Evolutionary conservation across 2,888 invertebrate species (phyloP).

Genomic region (Pachydiplax longipennis): DNA sequence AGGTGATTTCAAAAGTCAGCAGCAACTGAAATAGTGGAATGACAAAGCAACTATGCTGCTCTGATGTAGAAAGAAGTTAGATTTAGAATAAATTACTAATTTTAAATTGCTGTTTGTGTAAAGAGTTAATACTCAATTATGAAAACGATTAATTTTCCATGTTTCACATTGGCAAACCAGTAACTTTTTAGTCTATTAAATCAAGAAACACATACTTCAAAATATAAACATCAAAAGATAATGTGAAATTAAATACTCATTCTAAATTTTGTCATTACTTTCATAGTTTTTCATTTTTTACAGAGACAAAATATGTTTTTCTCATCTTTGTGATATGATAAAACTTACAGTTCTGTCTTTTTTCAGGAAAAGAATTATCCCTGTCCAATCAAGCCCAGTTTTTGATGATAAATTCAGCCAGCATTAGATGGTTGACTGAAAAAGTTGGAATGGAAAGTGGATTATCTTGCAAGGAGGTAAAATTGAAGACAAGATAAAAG

Average conservation of each 20-base stretch:
- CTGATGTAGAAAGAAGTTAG: too few relatives aligned
- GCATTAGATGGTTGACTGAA: constrained; percentile 74
- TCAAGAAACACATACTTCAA: not conserved
- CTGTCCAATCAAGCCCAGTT: constrained; percentile 87
- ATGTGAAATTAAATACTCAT: too few relatives aligned
- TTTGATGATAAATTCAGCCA: constrained; percentile 79
- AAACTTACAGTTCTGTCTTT: not conserved
- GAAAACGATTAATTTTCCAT: too few relatives aligned
- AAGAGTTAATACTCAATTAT: too few relatives aligned
- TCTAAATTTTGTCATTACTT: not conserved
- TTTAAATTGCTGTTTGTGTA: too few relatives aligned
- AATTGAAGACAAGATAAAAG: not conserved
- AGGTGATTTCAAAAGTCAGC: not conserved
- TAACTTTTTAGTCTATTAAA: too few relatives aligned
- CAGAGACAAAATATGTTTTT: too few relatives aligned
- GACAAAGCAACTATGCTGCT: too few relatives aligned
- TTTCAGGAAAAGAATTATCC: constrained; percentile 61
- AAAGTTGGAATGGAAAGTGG: constrained; percentile 59
- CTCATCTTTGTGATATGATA: not conserved
- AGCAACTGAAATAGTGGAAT: too few relatives aligned
- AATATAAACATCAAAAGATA: not conserved
- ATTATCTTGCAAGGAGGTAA: not conserved
- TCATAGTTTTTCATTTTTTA: too few relatives aligned
- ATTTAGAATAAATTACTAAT: too few relatives aligned
- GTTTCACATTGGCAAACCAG: too few relatives aligned